Evolutionary conservation across 53 echinoderm and acorn worm species (phyloP), one percentile per base, ranked within the genome.

Genomic region (Holothuria leucospilota): DNA sequence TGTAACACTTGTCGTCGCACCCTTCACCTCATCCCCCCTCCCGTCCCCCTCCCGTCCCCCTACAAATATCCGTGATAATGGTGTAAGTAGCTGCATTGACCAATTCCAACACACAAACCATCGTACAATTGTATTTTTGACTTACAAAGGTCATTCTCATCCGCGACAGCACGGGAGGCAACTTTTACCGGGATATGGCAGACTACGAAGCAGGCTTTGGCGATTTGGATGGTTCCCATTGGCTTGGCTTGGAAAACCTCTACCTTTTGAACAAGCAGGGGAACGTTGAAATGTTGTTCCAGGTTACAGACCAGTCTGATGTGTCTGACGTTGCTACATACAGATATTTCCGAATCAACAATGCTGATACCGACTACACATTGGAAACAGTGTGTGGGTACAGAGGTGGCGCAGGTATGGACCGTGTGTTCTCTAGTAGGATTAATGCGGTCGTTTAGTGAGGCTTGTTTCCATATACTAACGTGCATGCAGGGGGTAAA

Each of bases 141-240:
- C 24, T 13, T 46, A 12, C 0, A 23, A 38, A 80, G 80, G 62
- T 62, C 0, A 61, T 80, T 25, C 80, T 80, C 14, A 29, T 58
- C 26, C 56, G 80, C 21, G 29, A 25, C 29, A 29, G 38, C 15
- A 29, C 60, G 3, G 56, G 38, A 6, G 61, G 56, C 20, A 39
- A 60, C 61, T 80, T 80, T 20, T 14, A 29, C 29, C 80, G 80
- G 13, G 29, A 15, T 29, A 59, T 59, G 24, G 80, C 56, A 11
- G 80, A 80, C 25, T 80, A 80, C 61, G 80, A 62, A 10, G 61
- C 52, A 7, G 80, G 80, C 38, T 80, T 80, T 27, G 80, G 80
- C 20, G 80, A 80, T 38, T 9, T 61, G 16, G 23, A 25, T 28
- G 80, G 53, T 15, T 58, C 80, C 5, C 56, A 29, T 11, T 80